phyloP scores from a whole-genome alignment of 2,888 invertebrate species.

The Platerodrilus igneus region DNA sequence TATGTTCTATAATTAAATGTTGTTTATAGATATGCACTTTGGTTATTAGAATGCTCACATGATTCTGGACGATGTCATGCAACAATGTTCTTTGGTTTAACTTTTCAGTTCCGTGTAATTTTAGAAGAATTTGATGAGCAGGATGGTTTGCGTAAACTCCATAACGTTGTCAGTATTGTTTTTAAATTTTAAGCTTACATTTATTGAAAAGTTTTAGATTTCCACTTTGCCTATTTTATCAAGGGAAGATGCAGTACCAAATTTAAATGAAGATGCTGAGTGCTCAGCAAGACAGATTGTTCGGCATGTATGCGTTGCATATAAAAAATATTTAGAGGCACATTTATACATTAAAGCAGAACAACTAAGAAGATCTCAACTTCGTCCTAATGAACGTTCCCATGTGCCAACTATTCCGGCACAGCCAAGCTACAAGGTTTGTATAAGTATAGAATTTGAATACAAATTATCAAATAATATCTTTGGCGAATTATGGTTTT shows the following conservation, averaged over 20 bases:
- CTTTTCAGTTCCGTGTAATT: conserved; percentile 89
- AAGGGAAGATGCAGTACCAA: conserved; percentile 59
- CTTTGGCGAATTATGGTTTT: not conserved
- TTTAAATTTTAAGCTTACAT: not conserved
- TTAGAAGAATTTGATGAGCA: conserved; percentile 90
- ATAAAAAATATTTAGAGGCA: conserved; percentile 87
- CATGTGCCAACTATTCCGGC: conserved; percentile 38
- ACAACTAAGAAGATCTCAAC: conserved; percentile 58
- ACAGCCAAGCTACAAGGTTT: conserved; percentile 50
- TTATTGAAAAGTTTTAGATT: conserved; percentile 57
- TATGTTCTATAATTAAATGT: conserved; percentile 54
- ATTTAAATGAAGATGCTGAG: conserved; percentile 78
- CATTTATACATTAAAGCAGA: conserved; percentile 80
- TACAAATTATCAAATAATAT: not conserved
- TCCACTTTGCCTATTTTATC: conserved; percentile 81
- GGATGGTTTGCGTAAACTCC: conserved; percentile 88
- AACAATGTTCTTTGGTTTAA: conserved; percentile 95
- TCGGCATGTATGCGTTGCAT: conserved; percentile 83
- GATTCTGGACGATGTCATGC: conserved; percentile 98
- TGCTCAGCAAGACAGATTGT: conserved; percentile 88
- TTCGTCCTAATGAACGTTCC: conserved; percentile 42
- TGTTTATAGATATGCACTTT: too few species aligned
- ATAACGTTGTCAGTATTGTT: conserved; percentile 96
- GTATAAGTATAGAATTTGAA: too few species aligned
- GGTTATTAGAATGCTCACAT: conserved; percentile 88